Evolutionary conservation across 1,140 invertebrate species (phyloP), one percentile per base, ranked within the genome.

Genomic region (Prorops nasuta): DNA sequence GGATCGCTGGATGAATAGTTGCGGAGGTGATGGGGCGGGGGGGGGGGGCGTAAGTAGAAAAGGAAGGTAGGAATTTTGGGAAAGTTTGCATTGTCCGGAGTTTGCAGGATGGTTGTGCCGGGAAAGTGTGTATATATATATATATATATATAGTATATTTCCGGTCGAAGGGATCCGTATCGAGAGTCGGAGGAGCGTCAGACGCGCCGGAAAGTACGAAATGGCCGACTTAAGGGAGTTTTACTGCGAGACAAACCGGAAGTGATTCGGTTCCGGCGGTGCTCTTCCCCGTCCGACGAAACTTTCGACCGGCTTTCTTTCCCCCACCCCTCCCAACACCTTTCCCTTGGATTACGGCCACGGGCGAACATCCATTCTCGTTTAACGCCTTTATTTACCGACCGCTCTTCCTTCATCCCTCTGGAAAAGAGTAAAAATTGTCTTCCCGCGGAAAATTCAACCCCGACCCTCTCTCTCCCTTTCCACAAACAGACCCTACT

Each of bases 331-430:
- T 15, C 34, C 19, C 40, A 19, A 39, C 41, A 45, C 31, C 34
- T 50, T 48, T 40, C 28, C 37, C 53, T 53, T 53, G 58, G 67
- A 67, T 71, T 69, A 68, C 64, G 55, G 55, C 60, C 63, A 56
- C 60, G 58, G 61, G 66, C 63, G 63, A 64, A 67, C 71, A 72
- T 72, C 66, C 59, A 72, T 74, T 74, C 67, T 72, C 67, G 71
- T 71, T 74, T 69, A 74, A 69, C 69, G 70, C 69, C 63, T 72
- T 69, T 72, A 74, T 74, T 71, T 74, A 74, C 69, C 63, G 53
- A 61, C 53, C 48, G 49, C 20, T 51, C 47, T 55, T 51, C 54
- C 43, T 51, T 51, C 49, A 43, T 39, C 50, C 18, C 20, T 42
- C n/a, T n/a, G n/a, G n/a, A n/a, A n/a, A n/a, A n/a, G n/a, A n/a